Conservation (phyloP, 2,113 vertebrate species). For the Corynorhinus townsendii region DNA sequence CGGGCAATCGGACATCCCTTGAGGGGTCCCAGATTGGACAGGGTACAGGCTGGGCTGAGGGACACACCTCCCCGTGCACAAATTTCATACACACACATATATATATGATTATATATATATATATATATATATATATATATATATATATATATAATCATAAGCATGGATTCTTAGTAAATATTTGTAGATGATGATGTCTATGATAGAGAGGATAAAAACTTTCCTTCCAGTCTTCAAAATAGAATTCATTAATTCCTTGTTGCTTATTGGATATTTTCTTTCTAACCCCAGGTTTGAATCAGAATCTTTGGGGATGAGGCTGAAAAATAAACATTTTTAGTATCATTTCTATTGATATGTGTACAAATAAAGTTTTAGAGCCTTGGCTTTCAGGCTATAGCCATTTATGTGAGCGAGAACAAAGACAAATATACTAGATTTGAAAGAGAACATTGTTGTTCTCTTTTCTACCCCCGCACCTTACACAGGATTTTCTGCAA, state of each 20-base stretch:
- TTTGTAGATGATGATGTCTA: background rate
- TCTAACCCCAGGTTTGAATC: background rate
- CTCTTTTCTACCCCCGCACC: background rate
- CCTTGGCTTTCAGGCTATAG: background rate
- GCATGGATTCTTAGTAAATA: background rate
- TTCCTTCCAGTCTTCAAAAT: background rate
- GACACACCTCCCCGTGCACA: too few relatives aligned
- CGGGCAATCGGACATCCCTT: too few relatives aligned
- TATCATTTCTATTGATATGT: background rate
- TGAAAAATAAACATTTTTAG: background rate
- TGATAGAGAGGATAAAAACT: background rate
- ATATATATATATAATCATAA: background rate
- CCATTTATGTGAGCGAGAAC: background rate
- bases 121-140: background rate
- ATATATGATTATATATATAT: background rate
- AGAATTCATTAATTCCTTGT: background rate
- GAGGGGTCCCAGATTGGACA: too few relatives aligned
- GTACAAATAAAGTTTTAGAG: background rate
- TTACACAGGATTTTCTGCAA: background rate
- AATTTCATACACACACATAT: background rate
- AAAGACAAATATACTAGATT: background rate
- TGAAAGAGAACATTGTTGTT: background rate
- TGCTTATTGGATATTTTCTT: background rate
- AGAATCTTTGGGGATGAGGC: background rate
- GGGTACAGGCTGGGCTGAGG: too few relatives aligned